phyloP scores from a whole-genome alignment of 2,888 invertebrate genomes.

The Drosophila bunnanda region DNA sequence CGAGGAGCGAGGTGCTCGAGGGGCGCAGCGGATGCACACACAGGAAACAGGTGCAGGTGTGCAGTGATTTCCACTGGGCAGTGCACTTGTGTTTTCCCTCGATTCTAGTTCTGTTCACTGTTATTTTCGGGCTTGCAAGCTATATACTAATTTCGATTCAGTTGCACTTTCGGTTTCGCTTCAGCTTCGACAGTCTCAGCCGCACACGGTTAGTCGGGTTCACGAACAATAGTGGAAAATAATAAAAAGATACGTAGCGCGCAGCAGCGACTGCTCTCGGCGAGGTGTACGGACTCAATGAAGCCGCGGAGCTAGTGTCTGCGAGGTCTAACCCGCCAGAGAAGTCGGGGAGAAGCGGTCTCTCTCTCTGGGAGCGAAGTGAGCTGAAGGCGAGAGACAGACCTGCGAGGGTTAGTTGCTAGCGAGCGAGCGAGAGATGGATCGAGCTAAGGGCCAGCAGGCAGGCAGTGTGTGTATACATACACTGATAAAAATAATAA shows the following conservation, averaged over 20 bases:
- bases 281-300: constrained; percentile 48
- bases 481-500: neutral
- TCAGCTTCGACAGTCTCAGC: constrained; percentile 6
- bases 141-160: constrained; percentile 10
- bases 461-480: neutral
- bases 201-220: constrained; percentile 17
- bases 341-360: constrained; percentile 14
- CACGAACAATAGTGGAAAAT: neutral
- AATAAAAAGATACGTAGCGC: constrained; percentile 1
- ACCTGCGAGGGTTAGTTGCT: constrained; percentile 11
- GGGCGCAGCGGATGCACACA: constrained; percentile 26
- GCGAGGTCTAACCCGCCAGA: constrained; percentile 63
- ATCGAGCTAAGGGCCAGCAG: constrained; percentile 42
- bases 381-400: neutral
- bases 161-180: constrained; percentile 61
- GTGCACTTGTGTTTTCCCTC: constrained; percentile 13
- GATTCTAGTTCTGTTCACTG: constrained; percentile 26
- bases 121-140: neutral
- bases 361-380: neutral
- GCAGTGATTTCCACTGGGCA: constrained; percentile 32
- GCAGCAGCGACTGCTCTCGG: constrained; percentile 55
- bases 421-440: constrained; percentile 31
- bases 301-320: constrained; percentile 38
- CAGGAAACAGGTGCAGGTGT: constrained; percentile 73
- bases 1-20: constrained; percentile 35